Base-by-base conservation (phyloP, 64 coral and sea anemone genomes). In the Pocillopora verrucosa region DNA sequence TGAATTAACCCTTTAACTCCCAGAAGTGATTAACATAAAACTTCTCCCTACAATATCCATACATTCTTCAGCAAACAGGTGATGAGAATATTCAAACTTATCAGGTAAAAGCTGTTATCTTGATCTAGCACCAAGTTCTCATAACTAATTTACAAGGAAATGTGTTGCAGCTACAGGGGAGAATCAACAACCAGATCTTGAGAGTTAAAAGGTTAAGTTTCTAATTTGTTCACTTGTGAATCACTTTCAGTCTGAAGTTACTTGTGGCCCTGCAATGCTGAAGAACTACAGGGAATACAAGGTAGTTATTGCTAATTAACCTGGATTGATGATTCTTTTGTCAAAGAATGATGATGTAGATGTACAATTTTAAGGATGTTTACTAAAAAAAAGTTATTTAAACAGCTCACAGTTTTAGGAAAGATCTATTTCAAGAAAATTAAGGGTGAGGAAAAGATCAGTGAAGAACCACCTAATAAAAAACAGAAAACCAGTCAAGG, bases 281-380 rank as follows among this genome's bases (percentile, higher is more conserved):
- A 98, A 92, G 34, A 80, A 88, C 17, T 98, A 98, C 62, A 94
- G 96, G 78, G 96, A 94, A 92, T 98, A 86, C 79, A 92, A 92
- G 92, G 96, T 98, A 92, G 56, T 72, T 72, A 25, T 64, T 61
- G 22, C 22, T 16, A 87, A 73, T 72, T 73, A 73, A 87, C 45
- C 14, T 70, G 38, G 37, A 67, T 86, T 45, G 73, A 14, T 74
- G 45, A 72, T 2, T 20, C n/a, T 70, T n/a, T 70, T 24, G 22
- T 70, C 10, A 30, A 63, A 15, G 67, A 0, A 70, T 11, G 10
- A 20, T 70, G 20, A 70, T 70, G 11, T n/a, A 70, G 67, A 20
- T n/a, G 10, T 70, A 24, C 67, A 25, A 24, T n/a, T 67, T 0
- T 30, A 11, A 70, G 10, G 1, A 30, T 25, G 67, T n/a, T 11